Evolutionary conservation across 2,113 vertebrate genomes (phyloP), one percentile per base, ranked within the genome.

Genomic region (Myrmecophaga tridactyla): DNA sequence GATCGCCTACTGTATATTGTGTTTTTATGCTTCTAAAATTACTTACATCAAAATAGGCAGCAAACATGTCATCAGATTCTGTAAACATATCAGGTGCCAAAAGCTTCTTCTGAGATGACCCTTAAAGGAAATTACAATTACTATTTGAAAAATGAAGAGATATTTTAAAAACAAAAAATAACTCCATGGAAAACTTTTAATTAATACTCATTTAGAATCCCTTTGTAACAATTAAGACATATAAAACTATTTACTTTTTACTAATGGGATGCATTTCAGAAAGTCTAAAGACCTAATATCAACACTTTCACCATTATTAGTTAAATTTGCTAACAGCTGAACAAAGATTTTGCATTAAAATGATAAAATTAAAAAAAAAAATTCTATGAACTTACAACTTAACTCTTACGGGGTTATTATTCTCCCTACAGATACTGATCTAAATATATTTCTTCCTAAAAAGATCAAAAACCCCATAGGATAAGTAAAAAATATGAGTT

Each of bases 41-140:
- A 98, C 99, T 98, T 98, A 99, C n/a, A 56, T 99, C 99, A 98
- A 99, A 99, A 98, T 99, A 99, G 0, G 99, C 99, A 96, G 99
- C 99, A 88, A 99, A 99, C 99, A 99, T 99, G 97, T 99, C 99
- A 96, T 99, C 99, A 29, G 99, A 99, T 98, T 99, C 99, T 29
- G 99, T 99, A 98, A 99, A 99, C 99, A 99, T 99, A 96, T 99
- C 99, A 1, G 99, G 99, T 93, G 99, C 99, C 25, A 99, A 98
- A 10, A 99, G 98, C 97, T 99, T 99, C 98, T 99, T 99, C 95
- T 99, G 98, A 97, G 99, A 98, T 93, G 99, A 98, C 99, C 99
- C 99, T 99, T 96, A 98, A 98, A 97, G n/a, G 23, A 98, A 96
- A 97, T 93, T 18, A 67, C 78, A 36, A 88, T 97, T 96, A 97